phyloP scores from a whole-genome alignment of 2,797 vertebrate species.

The Nannoperca obscura region DNA sequence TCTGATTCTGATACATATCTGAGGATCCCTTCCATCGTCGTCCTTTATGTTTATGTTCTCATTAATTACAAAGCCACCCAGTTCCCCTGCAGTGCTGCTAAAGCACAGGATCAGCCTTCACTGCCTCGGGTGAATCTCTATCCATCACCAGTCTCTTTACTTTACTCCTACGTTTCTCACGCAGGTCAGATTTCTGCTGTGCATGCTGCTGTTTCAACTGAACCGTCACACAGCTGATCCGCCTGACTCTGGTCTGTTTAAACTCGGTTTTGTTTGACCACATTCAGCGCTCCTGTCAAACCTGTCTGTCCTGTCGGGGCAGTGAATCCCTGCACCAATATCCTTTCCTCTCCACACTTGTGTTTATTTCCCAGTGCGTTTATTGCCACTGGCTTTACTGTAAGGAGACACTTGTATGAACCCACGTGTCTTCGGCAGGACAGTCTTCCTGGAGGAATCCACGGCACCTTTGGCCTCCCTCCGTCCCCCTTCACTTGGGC shows the following conservation, averaged over 20 bases:
- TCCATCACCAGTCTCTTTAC: not conserved
- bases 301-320: not conserved
- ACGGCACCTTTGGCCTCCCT: constrained; percentile 87
- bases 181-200: not conserved
- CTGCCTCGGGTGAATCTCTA: not conserved
- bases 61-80: not conserved
- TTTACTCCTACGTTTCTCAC: not conserved
- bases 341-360: not conserved
- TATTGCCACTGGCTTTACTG: not conserved
- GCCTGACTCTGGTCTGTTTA: not conserved
- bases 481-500: constrained; percentile 79
- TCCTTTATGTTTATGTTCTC: not conserved
- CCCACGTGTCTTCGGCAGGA: constrained; percentile 77
- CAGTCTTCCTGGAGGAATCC: constrained; percentile 92
- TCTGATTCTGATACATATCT: no score
- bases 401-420: constrained; percentile 79
- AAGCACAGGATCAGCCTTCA: not conserved
- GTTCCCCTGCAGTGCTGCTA: not conserved
- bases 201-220: not conserved
- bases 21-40: not conserved
- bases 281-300: not conserved
- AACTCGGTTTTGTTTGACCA: not conserved
- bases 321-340: not conserved
- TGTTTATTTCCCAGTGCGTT: not conserved
- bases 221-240: not conserved